Conservation (phyloP, 2,113 vertebrate species). For the Todiramphus chloris region DNA sequence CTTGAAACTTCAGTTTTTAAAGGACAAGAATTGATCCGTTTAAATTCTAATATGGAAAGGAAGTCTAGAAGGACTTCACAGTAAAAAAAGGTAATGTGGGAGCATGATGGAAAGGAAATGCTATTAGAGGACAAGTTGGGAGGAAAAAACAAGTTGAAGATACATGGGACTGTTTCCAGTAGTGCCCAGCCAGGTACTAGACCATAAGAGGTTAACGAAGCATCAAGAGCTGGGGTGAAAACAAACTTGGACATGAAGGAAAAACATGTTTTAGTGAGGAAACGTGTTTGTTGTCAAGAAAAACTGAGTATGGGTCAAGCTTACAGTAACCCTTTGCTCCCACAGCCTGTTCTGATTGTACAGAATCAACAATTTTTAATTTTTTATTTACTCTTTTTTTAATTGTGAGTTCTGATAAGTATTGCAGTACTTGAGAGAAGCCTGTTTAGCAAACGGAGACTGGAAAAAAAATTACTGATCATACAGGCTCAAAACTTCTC, state of each 20-base stretch:
- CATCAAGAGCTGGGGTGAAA: neutral
- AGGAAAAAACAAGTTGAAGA: neutral
- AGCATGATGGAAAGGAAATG: neutral
- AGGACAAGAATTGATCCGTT: neutral
- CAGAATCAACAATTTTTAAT: neutral
- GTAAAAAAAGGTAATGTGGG: neutral
- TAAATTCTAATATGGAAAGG: accelerated
- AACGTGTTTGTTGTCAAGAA: neutral
- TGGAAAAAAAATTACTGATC: neutral
- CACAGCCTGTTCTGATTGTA: neutral
- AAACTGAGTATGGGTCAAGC: neutral
- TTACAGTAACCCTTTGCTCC: neutral
- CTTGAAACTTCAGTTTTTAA: neutral
- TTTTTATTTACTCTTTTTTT: neutral
- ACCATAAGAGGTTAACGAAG: neutral
- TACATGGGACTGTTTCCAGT: neutral
- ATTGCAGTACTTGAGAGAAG: neutral
- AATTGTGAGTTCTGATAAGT: neutral
- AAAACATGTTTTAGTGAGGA: neutral
- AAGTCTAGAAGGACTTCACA: neutral
- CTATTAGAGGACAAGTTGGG: neutral
- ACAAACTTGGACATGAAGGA: neutral
- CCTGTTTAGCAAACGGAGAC: neutral
- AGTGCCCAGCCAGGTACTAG: neutral
- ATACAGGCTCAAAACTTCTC: neutral